These are phyloP conservation scores for Fistularia commersonii DNA, from an alignment of 2,797 vertebrate genomes.

Conservation along the genomic window DNA sequence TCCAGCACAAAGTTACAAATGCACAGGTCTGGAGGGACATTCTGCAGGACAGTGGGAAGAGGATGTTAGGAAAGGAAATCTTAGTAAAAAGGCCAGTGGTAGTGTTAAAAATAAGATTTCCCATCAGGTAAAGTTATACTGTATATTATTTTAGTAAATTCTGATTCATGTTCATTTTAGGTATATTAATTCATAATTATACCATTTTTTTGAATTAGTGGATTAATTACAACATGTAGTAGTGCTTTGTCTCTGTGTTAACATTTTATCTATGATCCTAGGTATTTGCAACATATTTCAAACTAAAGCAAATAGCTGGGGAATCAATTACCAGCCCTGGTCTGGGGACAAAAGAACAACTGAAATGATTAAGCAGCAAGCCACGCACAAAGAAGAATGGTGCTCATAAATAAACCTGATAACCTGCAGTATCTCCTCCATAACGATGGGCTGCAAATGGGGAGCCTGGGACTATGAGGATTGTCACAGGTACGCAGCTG, in stretches of 20 bases:
- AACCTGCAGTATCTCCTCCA: constrained; percentile 13
- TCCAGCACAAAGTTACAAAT: constrained; percentile 97
- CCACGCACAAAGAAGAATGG: constrained; percentile 5
- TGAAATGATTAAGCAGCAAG: constrained; percentile 13
- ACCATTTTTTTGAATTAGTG: no score
- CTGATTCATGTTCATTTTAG: no score
- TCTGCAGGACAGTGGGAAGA: constrained; percentile 65
- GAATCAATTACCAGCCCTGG: constrained; percentile 6
- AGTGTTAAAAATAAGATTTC: background rate
- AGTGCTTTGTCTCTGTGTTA: no score
- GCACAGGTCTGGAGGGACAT: constrained; percentile 95
- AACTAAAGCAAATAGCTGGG: background rate
- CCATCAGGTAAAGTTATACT: no score
- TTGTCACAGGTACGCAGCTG: constrained; percentile 21
- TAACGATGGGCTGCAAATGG: constrained; percentile 23
- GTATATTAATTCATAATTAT: no score
- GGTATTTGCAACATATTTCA: background rate
- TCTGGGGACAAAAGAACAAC: constrained; percentile 15
- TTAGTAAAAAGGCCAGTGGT: background rate
- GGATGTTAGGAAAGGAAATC: background rate
- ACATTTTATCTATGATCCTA: no score
- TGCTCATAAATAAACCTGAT: constrained; percentile 37
- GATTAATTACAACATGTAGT: no score
- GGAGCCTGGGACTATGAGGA: constrained; percentile 20
- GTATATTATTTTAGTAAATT: no score